Base-by-base conservation (phyloP, 2,113 vertebrate genomes). In the Lepus europaeus region DNA sequence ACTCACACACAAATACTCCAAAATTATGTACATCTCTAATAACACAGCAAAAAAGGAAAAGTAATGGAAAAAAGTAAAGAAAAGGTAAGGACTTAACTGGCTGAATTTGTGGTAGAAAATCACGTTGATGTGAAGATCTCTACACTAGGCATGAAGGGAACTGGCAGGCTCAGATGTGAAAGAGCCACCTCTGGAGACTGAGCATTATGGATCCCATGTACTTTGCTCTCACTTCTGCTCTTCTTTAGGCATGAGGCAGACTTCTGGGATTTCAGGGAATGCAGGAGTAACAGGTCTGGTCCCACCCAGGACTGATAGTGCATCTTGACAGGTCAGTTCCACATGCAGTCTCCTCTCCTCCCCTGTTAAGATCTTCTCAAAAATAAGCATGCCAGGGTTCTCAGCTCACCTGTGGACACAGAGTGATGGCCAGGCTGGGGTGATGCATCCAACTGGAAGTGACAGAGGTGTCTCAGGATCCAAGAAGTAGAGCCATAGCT, bases 91-190 rank as follows among this genome's bases (percentile, higher is more conserved):
- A 29, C 81, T 63, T 84, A 87, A 39, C 1, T 74, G 31, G 45
- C 59, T 89, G 79, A 82, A 20, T 92, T 36, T 33, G 45, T 66
- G 63, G 36, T 76, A 87, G 36, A 68, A 72, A 89, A 77, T 66
- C 27, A 45, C 56, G 4, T 14, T 33, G 79, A 39, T 93, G 11
- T 56, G 63, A 85, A 29, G 83, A n/a, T n/a, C 27, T 95, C 25
- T 85, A 45, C 68, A 36, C 25, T 68, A 64, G 59, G 31, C 76
- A 29, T 83, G 8, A 79, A 69, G 31, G 23, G 76, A 84, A 63
- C n/a, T 27, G 80, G 13, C 9, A 76, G 27, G 6, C 23, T 19
- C 29, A 5, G 39, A 39, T 56, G 1, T 89, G 64, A 13, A 83
- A 23, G 29, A 74, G 3, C 25, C 39, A 45, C 27, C 5, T 27